Conservation (phyloP, 2,888 invertebrate genomes). For the Lithophane ornitopus region DNA sequence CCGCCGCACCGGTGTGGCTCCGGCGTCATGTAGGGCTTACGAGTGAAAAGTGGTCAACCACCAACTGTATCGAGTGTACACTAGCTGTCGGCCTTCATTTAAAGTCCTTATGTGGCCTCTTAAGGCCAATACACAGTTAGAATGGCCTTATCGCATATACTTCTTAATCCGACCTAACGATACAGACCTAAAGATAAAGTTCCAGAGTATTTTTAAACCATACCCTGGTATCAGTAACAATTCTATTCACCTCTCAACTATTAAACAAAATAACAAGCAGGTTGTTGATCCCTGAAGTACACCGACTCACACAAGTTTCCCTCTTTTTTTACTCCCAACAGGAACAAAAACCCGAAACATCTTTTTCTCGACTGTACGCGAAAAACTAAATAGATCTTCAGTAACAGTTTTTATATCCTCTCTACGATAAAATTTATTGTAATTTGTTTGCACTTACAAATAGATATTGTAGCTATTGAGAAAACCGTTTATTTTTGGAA, state of each 20-base stretch:
- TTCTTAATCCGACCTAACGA: not conserved
- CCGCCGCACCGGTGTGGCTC: no score
- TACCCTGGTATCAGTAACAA: not conserved
- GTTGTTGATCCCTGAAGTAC: conserved; percentile 27
- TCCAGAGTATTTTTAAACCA: not conserved
- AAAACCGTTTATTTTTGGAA: conserved; percentile 45
- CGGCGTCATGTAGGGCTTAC: no score
- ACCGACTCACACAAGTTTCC: conserved; percentile 25
- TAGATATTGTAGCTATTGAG: conserved; percentile 39
- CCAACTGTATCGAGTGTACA: not conserved
- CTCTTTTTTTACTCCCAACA: not conserved
- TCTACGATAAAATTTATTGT: conserved; percentile 53
- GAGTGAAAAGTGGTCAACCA: not conserved
- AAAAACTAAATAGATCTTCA: conserved; percentile 12
- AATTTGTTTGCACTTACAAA: conserved; percentile 48
- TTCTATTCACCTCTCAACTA: conserved; percentile 19
- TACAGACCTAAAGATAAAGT: no score
- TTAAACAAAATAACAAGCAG: conserved; percentile 3
- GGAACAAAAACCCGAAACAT: not conserved
- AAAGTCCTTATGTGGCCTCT: not conserved
- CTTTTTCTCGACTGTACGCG: conserved; percentile 31
- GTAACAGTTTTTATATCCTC: conserved; percentile 33
- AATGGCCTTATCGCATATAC: not conserved
- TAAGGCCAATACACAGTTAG: not conserved
- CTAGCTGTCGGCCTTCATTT: not conserved